Conservation (phyloP, 2,113 vertebrate species). For the Thymallus thymallus region DNA sequence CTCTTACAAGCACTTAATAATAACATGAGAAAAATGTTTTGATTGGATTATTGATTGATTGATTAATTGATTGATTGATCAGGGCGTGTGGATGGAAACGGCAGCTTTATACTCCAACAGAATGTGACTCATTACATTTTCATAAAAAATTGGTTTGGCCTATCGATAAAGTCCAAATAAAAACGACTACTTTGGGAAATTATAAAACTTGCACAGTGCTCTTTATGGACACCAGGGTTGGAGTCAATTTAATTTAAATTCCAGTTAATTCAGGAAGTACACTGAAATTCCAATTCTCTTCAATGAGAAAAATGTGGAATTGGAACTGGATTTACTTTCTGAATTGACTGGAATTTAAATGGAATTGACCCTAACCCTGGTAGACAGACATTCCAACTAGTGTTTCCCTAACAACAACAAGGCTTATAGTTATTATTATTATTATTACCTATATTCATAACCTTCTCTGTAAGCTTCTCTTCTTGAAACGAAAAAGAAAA, state of each 20-base stretch:
- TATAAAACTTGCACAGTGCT: conserved; percentile 79
- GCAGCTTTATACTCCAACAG: conserved; percentile 60
- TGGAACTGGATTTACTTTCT: no score
- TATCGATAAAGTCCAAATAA: conserved; percentile 59
- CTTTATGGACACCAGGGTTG: conserved; percentile 65
- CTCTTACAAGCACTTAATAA: no score
- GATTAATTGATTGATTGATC: background rate
- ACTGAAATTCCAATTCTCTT: no score
- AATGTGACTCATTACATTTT: conserved; percentile 61
- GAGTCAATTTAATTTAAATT: no score
- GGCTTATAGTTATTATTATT: conserved; percentile 66
- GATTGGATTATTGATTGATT: conserved; percentile 16
- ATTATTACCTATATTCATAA: conserved; percentile 76
- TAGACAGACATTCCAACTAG: conserved; percentile 71
- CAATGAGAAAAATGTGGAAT: no score
- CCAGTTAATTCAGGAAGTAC: no score
- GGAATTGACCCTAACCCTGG: no score
- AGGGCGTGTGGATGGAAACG: conserved; percentile 50
- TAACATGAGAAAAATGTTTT: conserved; percentile 23
- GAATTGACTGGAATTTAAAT: no score
- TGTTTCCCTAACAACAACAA: conserved; percentile 68
- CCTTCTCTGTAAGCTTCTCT: conserved; percentile 63
- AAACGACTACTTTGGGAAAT: conserved; percentile 68
- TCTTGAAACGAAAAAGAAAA: conserved; percentile 69
- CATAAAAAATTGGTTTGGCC: conserved; percentile 65